These are phyloP conservation scores for Margaritifera margaritifera DNA, from an alignment of 2,888 invertebrate species.

Conservation along the genomic window DNA sequence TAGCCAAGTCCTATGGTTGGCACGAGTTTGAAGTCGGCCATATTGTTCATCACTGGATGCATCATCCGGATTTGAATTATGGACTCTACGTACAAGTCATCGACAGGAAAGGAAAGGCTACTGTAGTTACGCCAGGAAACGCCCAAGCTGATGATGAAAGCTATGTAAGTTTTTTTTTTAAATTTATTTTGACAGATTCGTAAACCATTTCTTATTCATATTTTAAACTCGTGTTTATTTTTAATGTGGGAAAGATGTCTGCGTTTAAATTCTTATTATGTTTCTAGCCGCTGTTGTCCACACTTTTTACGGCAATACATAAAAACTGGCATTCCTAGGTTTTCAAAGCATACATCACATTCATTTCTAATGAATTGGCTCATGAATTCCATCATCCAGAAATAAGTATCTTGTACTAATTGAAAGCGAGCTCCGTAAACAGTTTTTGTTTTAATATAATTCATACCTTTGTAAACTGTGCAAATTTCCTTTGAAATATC, in stretches of 20 bases:
- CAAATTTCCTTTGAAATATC: no score
- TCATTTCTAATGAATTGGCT: no score
- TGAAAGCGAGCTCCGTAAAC: no score
- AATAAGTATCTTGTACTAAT: no score
- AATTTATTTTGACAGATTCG: not conserved
- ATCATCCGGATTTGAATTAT: conserved; percentile 44
- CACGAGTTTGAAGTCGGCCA: conserved; percentile 51
- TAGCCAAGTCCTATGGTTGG: conserved; percentile 50
- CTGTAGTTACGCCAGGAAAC: conserved; percentile 49
- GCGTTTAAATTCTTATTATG: no score
- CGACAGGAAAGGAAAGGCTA: conserved; percentile 44
- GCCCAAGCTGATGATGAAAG: conserved; percentile 34
- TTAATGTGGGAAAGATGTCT: no score
- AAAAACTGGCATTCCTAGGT: not conserved
- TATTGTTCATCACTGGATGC: conserved; percentile 50
- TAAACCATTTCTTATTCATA: not conserved
- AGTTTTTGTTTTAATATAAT: no score
- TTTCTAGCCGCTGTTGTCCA: not conserved
- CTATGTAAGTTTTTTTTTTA: conserved; percentile 50
- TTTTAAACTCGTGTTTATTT: no score
- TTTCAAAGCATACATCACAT: not conserved
- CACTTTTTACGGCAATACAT: not conserved
- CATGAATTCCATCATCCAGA: no score
- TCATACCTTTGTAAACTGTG: no score
- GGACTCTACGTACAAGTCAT: conserved; percentile 54